Evolutionary conservation across 64 coral and sea anemone species (phyloP), one percentile per base, ranked within the genome.

Genomic region (Hydrozoanthus tunicans): DNA sequence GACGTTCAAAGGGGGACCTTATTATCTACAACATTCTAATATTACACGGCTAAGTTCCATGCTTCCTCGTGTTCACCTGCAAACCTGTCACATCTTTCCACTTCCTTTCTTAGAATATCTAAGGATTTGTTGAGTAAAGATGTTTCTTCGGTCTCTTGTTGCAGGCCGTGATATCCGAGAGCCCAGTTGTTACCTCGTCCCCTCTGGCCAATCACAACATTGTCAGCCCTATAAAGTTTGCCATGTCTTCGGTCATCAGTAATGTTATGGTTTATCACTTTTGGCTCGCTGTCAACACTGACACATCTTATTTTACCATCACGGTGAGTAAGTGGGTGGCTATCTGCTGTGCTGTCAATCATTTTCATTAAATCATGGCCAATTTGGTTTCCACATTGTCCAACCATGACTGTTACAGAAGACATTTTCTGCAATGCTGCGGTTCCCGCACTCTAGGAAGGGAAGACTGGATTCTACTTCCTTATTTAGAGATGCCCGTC

Each of bases 281-380:
- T 97, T 1, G 92, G 76, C 62, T 97, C 95, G 69, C 95, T 97
- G 81, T 94, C 95, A 23, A 97, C 90, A 83, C 92, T 94, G 56
- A 97, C 95, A 92, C 95, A 97, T 43, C 95, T 86, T 17, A 97
- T 53, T 91, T 97, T 97, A n/a, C 92, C 95, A 91, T 94, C 92
- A 52, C 95, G 91, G 90, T 97, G 95, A 79, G 92, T 90, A 5
- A 97, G 71, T 80, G 95, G 95, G 78, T 97, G 89, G 54, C 26
- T 79, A n/a, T 91, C 70, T 53, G 82, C 89, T 54, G 89, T 69
- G 52, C 91, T 97, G 77, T 97, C 83, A 83, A 97, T 91, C 67
- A 94, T 86, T 9, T 78, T 77, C 90, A 97, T 97, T 20, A 97
- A 83, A 84, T 97, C 95, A 84, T 94, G 95, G 62, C 92, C 92